phyloP scores from a whole-genome alignment of 2,888 invertebrate species.

The Dugesia japonica region DNA sequence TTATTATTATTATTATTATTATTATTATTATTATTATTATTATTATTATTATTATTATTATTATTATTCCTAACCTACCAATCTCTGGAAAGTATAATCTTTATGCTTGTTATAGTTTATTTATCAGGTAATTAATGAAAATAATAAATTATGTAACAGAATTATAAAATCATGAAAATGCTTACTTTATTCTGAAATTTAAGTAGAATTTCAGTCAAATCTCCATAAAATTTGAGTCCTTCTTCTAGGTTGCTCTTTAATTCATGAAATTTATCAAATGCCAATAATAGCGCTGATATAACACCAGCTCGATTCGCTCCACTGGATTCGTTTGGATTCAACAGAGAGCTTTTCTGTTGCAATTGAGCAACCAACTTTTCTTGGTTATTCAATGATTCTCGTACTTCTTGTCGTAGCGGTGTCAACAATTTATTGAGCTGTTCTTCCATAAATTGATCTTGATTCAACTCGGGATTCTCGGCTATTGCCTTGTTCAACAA shows the following conservation, averaged over 20 bases:
- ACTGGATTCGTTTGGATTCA: neutral
- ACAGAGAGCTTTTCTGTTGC: neutral
- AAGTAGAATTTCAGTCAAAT: constrained; percentile 62
- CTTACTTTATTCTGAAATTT: constrained; percentile 74
- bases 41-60: no score
- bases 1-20: no score
- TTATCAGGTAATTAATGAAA: neutral
- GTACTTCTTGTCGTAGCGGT: neutral
- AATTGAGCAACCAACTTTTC: neutral
- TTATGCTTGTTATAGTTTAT: no score
- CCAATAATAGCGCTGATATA: constrained; percentile 57
- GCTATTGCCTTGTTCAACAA: neutral
- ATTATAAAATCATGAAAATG: neutral
- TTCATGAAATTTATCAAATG: constrained; percentile 78
- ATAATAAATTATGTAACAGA: neutral
- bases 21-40: no score
- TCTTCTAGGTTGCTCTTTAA: constrained; percentile 76
- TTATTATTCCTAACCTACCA: no score
- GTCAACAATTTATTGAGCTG: neutral
- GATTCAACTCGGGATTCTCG: neutral
- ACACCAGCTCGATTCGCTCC: constrained; percentile 31
- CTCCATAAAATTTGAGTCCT: constrained; percentile 65
- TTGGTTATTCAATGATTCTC: neutral
- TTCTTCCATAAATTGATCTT: neutral
- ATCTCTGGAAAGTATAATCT: no score